A percentile compares a stretch with the other conserved stretches of the same genome.
Evolutionary conservation across 2,113 vertebrate genomes (phyloP).

Genomic region (Myodes glareolus): DNA sequence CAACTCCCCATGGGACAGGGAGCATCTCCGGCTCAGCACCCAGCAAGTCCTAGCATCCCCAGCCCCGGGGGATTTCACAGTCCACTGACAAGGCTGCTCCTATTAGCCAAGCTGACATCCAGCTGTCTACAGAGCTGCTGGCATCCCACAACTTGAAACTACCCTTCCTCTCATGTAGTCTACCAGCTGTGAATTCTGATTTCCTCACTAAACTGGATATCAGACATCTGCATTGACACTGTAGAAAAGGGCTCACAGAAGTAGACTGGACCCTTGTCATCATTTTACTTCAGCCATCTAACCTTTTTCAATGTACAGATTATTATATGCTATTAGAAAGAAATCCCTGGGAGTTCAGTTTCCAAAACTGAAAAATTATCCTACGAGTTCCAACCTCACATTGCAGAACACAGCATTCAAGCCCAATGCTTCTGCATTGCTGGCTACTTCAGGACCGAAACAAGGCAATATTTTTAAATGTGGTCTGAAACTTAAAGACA

Average conservation of each 20-base stretch:
- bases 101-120: not conserved
- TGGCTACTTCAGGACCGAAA: conserved; percentile 46
- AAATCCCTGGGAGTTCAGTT: conserved; percentile 55
- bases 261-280: conserved; percentile 60
- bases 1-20: not conserved
- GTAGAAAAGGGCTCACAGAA: conserved; percentile 62
- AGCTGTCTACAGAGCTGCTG: not conserved
- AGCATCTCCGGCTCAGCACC: not conserved
- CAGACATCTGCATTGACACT: not conserved
- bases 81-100: not conserved
- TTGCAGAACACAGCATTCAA: conserved; percentile 11
- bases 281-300: conserved; percentile 67
- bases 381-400: not conserved
- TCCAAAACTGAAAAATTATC: conserved; percentile 67
- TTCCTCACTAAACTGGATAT: conserved; percentile 38
- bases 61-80: not conserved
- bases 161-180: not conserved
- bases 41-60: conserved; percentile 42
- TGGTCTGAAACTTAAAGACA: not conserved
- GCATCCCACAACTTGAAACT: not conserved
- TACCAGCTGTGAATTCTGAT: conserved; percentile 49
- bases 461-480: not conserved
- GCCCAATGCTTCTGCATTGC: conserved; percentile 18
- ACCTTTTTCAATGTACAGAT: conserved; percentile 69
- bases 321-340: conserved; percentile 67